These are phyloP conservation scores for Caenorhabditis virilis DNA, from an alignment of 2,888 invertebrate species.

Conservation along the genomic window DNA sequence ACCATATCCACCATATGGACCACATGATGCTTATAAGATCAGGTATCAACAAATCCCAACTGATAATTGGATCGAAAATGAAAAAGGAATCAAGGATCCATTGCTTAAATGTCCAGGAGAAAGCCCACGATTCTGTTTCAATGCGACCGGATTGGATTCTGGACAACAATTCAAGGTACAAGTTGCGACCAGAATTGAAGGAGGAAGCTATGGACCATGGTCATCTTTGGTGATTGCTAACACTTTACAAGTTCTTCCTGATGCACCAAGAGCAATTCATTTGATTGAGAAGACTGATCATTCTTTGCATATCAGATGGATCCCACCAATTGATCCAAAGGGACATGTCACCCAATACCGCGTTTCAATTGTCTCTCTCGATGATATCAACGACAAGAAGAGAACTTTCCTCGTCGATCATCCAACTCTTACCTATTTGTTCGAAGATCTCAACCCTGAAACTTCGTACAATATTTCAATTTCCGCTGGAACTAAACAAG, in stretches of 20 bases:
- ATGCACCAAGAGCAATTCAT: slow-evolving; percentile 66
- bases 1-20: slow-evolving; percentile 69
- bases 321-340: slow-evolving; percentile 63
- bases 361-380: slow-evolving; percentile 59
- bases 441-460: slow-evolving; percentile 66
- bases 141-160: slow-evolving; percentile 65
- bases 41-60: slow-evolving; percentile 62
- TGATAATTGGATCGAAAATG: slow-evolving; percentile 60
- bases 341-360: slow-evolving; percentile 65
- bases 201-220: slow-evolving; percentile 67
- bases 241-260: slow-evolving; percentile 67
- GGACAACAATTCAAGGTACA: slow-evolving; percentile 67
- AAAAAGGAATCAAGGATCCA: slow-evolving; percentile 58
- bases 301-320: slow-evolving; percentile 66
- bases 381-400: slow-evolving; percentile 58
- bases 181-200: slow-evolving; percentile 62
- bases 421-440: slow-evolving; percentile 60
- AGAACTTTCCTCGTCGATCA: slow-evolving; percentile 58
- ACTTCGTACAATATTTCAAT: slow-evolving; percentile 68
- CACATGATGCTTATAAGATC: slow-evolving; percentile 67
- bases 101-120: slow-evolving; percentile 62
- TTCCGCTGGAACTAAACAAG: slow-evolving; percentile 58
- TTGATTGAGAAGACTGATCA: slow-evolving; percentile 67
- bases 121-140: slow-evolving; percentile 66
- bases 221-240: slow-evolving; percentile 63